These are phyloP conservation scores for Girardinus metallicus DNA, from an alignment of 2,797 vertebrate genomes.

Conservation along the genomic window DNA sequence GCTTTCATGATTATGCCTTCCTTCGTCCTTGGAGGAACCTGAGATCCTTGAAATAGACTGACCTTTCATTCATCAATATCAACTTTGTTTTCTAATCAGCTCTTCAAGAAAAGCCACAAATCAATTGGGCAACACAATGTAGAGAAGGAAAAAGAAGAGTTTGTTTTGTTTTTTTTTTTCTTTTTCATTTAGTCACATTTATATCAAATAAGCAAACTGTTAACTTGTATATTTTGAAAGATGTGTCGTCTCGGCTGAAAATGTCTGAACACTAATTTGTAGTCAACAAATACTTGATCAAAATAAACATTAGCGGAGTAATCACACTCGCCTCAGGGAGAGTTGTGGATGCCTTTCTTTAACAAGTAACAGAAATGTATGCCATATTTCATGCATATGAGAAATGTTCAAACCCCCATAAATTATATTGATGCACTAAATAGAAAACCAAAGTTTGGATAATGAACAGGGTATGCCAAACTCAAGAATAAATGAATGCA, in stretches of 20 bases:
- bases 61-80: slow-evolving; percentile 43
- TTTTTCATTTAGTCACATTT: slow-evolving; percentile 26
- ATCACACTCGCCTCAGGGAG: not conserved
- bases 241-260: slow-evolving; percentile 14
- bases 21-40: slow-evolving; percentile 36
- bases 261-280: slow-evolving; percentile 1
- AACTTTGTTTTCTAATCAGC: slow-evolving; percentile 6
- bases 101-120: slow-evolving; percentile 22
- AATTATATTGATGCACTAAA: not conserved
- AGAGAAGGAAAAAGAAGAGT: not conserved
- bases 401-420: not conserved
- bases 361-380: not conserved
- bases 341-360: not conserved
- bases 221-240: slow-evolving; percentile 12
- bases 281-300: not conserved
- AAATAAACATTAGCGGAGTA: not conserved
- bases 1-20: slow-evolving; percentile 39
- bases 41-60: slow-evolving; percentile 39
- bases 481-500: not conserved
- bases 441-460: not conserved
- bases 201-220: slow-evolving; percentile 9
- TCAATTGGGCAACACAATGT: slow-evolving; percentile 9
- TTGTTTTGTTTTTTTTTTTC: not conserved
- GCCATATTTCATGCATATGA: not conserved
- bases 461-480: not conserved